Base-by-base conservation (phyloP, 2,113 vertebrate species). In the Catharus bicknelli region DNA sequence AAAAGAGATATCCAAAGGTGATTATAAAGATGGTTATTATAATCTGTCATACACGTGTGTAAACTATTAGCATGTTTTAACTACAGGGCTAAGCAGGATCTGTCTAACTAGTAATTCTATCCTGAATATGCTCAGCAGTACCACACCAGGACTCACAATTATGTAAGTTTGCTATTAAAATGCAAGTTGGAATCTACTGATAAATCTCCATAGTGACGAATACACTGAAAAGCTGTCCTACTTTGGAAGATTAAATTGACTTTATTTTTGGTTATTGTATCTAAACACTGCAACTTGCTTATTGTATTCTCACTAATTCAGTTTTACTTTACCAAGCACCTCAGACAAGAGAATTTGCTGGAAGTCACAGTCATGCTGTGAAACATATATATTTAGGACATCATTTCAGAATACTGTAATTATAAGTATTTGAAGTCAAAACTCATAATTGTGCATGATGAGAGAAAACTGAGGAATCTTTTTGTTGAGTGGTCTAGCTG, bases 161-260 rank as follows among this genome's bases (percentile, higher is more conserved):
- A 97, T 95, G 90, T 96, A 96, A 96, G 93, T 96, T 96, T 95
- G 68, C 94, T 93, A 94, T 97, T 96, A 95, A 96, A 94, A 96
- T 94, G 82, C 96, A 95, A 96, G 95, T 95, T 94, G 86, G 92
- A 95, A 96, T 95, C 94, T 69, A 83, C 91, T 82, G 75, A 69
- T 75, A 90, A 95, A 96, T 97, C 97, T 97, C 97, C 96, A 97
- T 96, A 97, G 96, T 96, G 70, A 96, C 5, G 5, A 91, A 79
- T 82, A 95, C 81, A 93, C 93, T 96, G 95, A 83, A 95, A 97
- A 90, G 88, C 93, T 79, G 96, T 75, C 86, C 96, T 97, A 95
- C 82, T 93, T 94, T 91, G 94, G 94, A 96, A 94, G 96, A 97
- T 96, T 95, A 96, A 91, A 97, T 94, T 93, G 81, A 95, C 92